Conservation (phyloP, 2,797 vertebrate species). For the Lophura swinhoii region DNA sequence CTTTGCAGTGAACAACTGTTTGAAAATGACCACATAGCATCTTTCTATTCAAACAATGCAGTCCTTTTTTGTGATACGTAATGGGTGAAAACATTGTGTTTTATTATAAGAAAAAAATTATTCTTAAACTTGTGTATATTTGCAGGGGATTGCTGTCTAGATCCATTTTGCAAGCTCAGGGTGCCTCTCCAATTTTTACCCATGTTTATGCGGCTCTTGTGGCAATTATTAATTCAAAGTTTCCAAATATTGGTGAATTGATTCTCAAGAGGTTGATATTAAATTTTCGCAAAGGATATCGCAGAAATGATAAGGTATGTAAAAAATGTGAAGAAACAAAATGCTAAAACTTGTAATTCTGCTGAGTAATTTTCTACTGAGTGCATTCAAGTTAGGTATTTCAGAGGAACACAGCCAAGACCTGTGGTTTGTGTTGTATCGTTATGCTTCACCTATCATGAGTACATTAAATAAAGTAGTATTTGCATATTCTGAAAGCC, state of each 20-base stretch:
- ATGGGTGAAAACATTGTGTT: background rate
- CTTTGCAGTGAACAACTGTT: background rate
- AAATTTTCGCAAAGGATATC: slow-evolving; percentile 95
- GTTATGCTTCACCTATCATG: background rate
- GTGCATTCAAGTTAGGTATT: background rate
- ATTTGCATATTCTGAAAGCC: background rate
- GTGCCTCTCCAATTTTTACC: slow-evolving; percentile 95
- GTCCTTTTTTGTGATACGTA: background rate
- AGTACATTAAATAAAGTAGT: background rate
- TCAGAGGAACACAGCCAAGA: background rate
- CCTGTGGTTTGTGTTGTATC: fast-evolving
- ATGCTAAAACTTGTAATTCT: background rate
- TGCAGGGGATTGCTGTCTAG: slow-evolving; percentile 90
- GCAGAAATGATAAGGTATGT: slow-evolving; percentile 94
- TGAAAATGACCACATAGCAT: background rate
- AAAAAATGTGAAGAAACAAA: background rate
- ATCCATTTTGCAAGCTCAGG: slow-evolving; percentile 93
- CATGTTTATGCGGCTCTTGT: slow-evolving; percentile 95
- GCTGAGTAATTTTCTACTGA: background rate
- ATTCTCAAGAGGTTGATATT: slow-evolving; percentile 96
- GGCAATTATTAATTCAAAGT: slow-evolving; percentile 98
- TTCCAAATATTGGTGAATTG: slow-evolving; percentile 96
- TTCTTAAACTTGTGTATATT: background rate
- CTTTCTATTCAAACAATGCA: background rate
- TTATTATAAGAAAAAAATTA: background rate